Base-by-base conservation (phyloP, 1,140 invertebrate species). In the Hetaerina americana region DNA sequence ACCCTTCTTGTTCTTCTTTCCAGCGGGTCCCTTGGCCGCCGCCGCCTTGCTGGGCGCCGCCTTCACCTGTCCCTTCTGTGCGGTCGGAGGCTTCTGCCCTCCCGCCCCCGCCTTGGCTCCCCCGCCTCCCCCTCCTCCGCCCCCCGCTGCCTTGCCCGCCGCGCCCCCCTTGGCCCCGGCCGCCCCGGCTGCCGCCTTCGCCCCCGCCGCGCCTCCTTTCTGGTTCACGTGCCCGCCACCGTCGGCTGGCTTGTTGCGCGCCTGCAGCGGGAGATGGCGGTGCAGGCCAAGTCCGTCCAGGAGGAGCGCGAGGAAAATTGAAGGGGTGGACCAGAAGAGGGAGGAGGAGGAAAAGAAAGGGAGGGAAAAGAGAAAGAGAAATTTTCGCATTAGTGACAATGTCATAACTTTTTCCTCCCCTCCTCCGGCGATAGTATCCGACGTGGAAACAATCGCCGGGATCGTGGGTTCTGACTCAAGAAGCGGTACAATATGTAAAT, bases 211-310 rank as follows among this genome's bases (percentile, higher is more conserved):
- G 29, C 82, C 81, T 71, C 86, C 86, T 79, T 90, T 90, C 78
- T 90, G 89, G 74, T 85, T 87, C 68, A 89, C 87, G 72, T 89
- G 88, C 22, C 87, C 86, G 40, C 86, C 83, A 0, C 89, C 90
- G 76, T 91, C 90, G 0, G 87, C 88, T n/a, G 90, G 89, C 82
- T 92, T 92, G 82, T 90, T 90, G 74, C 90, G 86, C 72, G 90
- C 90, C 90, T 91, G 79, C 18, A 25, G 2, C 1, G 15, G 40
- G 40, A n/a, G n/a, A n/a, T 57, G 40, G 40, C 67, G 67, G 1
- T 15, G 40, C 40, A n/a, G n/a, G n/a, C n/a, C n/a, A n/a, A n/a
- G n/a, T n/a, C n/a, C 2, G 22, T 10, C 31, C 40, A 57, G 40
- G 22, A 12, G 40, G 40, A 18, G 40, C n/a, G 40, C 10, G 40